Evolutionary conservation across 2,797 vertebrate genomes (phyloP).

Genomic region (Crocodylus rhombifer): DNA sequence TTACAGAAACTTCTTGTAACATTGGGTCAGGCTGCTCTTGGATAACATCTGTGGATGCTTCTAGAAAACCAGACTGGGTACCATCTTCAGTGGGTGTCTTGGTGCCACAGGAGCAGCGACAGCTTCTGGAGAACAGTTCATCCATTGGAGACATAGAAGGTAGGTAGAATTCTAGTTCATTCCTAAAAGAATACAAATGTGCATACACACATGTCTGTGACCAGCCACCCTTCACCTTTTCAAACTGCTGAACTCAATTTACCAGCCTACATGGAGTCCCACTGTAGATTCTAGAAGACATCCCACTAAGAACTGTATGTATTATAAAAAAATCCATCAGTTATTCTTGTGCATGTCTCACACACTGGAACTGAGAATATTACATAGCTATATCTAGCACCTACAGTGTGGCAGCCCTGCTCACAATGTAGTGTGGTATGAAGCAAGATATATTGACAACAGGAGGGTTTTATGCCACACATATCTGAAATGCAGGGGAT

Average conservation of each 20-base stretch:
- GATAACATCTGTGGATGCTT: constrained; percentile 84
- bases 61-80: constrained; percentile 85
- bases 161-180: constrained; percentile 65
- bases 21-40: constrained; percentile 88
- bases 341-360: background rate
- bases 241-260: background rate
- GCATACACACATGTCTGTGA: background rate
- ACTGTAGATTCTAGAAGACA: background rate
- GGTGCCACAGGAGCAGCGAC: constrained; percentile 42
- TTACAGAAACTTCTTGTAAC: constrained; percentile 84
- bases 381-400: background rate
- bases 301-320: background rate
- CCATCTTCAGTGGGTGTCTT: constrained; percentile 79
- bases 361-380: background rate
- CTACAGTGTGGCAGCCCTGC: background rate
- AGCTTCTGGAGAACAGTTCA: constrained; percentile 79
- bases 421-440: background rate
- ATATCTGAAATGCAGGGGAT: background rate
- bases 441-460: background rate
- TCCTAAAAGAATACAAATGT: rapidly evolving
- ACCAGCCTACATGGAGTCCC: background rate
- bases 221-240: background rate
- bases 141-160: constrained; percentile 83
- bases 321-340: background rate
- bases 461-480: background rate